Evolutionary conservation across 1,140 invertebrate genomes (phyloP).

Genomic region (Oryctes rhinoceros): DNA sequence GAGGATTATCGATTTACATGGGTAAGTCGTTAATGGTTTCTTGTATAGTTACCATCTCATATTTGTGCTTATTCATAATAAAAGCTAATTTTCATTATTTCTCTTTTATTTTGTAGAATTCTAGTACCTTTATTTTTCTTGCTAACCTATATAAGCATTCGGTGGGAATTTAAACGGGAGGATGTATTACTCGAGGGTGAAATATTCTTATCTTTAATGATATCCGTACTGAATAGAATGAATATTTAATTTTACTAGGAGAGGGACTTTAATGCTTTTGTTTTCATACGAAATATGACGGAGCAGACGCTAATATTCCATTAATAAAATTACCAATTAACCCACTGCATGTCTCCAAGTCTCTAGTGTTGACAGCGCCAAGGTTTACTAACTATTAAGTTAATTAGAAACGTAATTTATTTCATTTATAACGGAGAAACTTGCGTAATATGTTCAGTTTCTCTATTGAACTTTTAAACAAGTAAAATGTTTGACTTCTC

Average conservation of each 20-base stretch:
- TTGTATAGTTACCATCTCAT: too few relatives aligned
- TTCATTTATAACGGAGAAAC: neutral
- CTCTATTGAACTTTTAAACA: too few relatives aligned
- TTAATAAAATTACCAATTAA: constrained; percentile 15
- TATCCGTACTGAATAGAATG: neutral
- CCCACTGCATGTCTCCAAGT: neutral
- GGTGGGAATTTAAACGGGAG: neutral
- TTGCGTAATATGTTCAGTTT: too few relatives aligned
- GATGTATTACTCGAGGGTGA: neutral
- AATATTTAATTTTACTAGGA: neutral
- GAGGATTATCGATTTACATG: constrained; percentile 51
- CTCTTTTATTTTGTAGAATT: too few relatives aligned
- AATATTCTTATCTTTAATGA: neutral
- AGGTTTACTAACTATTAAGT: neutral
- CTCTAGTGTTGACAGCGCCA: neutral
- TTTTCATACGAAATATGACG: neutral
- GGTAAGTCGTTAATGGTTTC: constrained; percentile 8
- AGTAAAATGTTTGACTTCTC: too few relatives aligned
- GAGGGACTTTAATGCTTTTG: neutral
- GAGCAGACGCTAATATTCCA: neutral
- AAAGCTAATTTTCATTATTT: neutral
- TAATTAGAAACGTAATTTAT: constrained; percentile 1
- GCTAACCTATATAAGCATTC: neutral
- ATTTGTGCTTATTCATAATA: neutral
- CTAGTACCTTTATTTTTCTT: too few relatives aligned